Conservation (phyloP, 1,140 invertebrate species). For the Pinna nobilis region DNA sequence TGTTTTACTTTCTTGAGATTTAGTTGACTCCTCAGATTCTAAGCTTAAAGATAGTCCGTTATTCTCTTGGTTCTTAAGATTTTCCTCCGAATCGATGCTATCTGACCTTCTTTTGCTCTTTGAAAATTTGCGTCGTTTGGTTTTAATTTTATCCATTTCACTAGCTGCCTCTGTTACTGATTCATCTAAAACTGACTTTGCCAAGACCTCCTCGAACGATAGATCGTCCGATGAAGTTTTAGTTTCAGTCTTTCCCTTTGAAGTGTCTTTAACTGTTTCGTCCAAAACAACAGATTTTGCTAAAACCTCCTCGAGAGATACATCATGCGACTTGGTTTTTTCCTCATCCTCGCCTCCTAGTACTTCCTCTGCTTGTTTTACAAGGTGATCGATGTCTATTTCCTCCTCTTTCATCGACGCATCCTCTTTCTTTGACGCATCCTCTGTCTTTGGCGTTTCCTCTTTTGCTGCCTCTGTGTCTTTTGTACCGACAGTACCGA, state of each 20-base stretch:
- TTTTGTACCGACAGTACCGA: no score
- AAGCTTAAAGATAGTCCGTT: no score
- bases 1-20: no score
- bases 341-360: not conserved
- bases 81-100: constrained; percentile 2
- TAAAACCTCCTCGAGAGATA: constrained; percentile 21
- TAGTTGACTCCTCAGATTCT: no score
- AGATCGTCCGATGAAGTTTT: constrained; percentile 3
- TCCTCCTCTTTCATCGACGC: not conserved
- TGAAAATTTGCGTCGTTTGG: constrained; percentile 7
- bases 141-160: constrained; percentile 24
- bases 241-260: not conserved
- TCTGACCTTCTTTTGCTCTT: constrained; percentile 1
- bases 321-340: not conserved
- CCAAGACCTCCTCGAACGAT: constrained; percentile 22
- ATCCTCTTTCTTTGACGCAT: not conserved
- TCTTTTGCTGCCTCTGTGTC: not conserved
- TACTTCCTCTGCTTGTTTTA: constrained; percentile 8
- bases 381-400: constrained; percentile 11
- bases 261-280: constrained; percentile 15
- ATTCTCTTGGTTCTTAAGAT: no score
- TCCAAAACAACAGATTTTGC: constrained; percentile 20
- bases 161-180: constrained; percentile 15
- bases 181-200: constrained; percentile 17
- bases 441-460: not conserved